Evolutionary conservation across 2,113 vertebrate species (phyloP), one percentile per base, ranked within the genome.

Genomic region (Hylia prasina): DNA sequence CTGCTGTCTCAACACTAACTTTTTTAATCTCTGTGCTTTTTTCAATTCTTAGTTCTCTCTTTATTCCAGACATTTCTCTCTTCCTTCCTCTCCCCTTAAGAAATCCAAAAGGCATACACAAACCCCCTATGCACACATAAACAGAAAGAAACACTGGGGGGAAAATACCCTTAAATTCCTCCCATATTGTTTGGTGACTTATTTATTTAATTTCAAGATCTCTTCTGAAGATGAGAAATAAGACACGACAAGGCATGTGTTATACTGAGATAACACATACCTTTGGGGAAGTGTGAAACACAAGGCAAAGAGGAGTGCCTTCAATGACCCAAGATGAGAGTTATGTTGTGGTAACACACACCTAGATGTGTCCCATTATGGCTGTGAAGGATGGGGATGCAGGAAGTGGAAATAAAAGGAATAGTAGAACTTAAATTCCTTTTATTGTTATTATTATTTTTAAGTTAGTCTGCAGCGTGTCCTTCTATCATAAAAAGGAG

Each of bases 301-400:
- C 50, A 56, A 54, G 91, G 92, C 79, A 93, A 93, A 93, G 65
- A 93, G 47, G 39, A 87, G 37, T 2, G 15, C 83, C 78, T 94
- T 89, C 82, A 76, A 8, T 90, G 94, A 95, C 80, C 89, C 53
- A 80, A 90, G 87, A 87, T 90, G 91, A 73, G 92, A 97, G 93
- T 96, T 96, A 96, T 97, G 94, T 95, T 63, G 78, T 48, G 35
- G 84, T 87, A 96, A 82, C 94, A 97, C 70, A 93, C 60, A 94
- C 75, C 77, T 97, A 94, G 45, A 87, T 87, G 63, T 80, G 60
- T 75, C 83, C 94, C 71, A 91, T 82, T 87, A 73, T 15, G 30
- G 21, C 84, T 91, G 53, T 82, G 76, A 94, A 92, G 24, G 50
- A 95, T 90, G 20, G 8, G 20, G 23, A 24, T 35, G 22, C 27